phyloP scores from a whole-genome alignment of 2,113 vertebrate species.

The Alethe castanea region DNA sequence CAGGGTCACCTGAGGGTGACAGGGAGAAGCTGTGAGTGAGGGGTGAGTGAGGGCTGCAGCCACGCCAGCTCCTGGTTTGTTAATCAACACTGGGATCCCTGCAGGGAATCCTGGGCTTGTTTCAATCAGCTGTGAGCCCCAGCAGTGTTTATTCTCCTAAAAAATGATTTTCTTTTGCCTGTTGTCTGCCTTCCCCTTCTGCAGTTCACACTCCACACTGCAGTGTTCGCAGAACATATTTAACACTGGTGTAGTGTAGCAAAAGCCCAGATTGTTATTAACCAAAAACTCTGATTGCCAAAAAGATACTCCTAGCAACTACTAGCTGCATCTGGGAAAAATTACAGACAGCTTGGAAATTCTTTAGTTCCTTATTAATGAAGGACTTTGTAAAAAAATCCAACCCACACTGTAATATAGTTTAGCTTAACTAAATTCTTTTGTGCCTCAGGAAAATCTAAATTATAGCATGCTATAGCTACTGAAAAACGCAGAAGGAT shows the following conservation, averaged over 20 bases:
- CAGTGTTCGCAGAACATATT: conserved; percentile 41
- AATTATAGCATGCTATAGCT: conserved; percentile 42
- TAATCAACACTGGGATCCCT: background rate
- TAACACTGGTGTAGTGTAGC: background rate
- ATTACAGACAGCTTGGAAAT: conserved; percentile 58
- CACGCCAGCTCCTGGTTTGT: background rate
- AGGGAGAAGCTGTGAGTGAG: background rate
- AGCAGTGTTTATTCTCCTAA: conserved; percentile 4
- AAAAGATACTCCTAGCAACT: conserved; percentile 53
- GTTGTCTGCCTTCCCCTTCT: conserved; percentile 19
- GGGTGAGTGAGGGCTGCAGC: background rate
- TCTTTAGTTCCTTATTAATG: conserved; percentile 51
- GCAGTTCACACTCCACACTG: background rate
- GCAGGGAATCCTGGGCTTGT: background rate
- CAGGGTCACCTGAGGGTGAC: background rate
- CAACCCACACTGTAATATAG: background rate
- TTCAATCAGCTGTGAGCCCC: background rate
- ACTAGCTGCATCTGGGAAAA: conserved; percentile 62
- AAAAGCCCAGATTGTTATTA: conserved; percentile 49
- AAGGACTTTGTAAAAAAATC: background rate
- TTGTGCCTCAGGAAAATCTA: conserved; percentile 48
- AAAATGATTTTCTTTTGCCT: background rate
- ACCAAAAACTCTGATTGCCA: conserved; percentile 50
- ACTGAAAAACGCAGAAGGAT: conserved; percentile 39
- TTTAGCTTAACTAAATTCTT: conserved; percentile 49